A percentile compares a stretch with the other conserved stretches of the same genome.
phyloP scores from a whole-genome alignment of 2,888 invertebrate genomes.

The Archips xylosteana region DNA sequence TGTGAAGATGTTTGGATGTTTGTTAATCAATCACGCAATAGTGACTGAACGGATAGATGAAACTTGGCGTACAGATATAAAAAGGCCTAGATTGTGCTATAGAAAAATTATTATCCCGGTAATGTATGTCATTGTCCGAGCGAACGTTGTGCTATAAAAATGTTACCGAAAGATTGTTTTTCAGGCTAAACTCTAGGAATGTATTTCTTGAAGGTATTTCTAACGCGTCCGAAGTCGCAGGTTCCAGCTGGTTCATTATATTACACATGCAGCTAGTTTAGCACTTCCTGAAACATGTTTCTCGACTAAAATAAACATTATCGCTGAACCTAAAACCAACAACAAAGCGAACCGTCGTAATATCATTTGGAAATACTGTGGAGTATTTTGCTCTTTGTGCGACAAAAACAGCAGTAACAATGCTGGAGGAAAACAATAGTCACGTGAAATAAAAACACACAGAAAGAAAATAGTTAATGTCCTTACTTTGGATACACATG shows the following conservation, averaged over 20 bases:
- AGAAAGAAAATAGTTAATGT: constrained; percentile 76
- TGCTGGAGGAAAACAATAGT: constrained; percentile 64
- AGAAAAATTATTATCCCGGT: too few relatives aligned
- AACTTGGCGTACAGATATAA: too few relatives aligned
- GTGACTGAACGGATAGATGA: too few relatives aligned
- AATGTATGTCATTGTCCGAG: too few relatives aligned
- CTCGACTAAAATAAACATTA: constrained; percentile 33
- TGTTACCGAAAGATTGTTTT: too few relatives aligned
- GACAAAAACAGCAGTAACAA: constrained; percentile 49
- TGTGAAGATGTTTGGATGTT: too few relatives aligned
- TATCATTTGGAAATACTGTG: constrained; percentile 39
- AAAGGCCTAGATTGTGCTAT: too few relatives aligned
- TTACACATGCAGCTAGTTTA: neutral
- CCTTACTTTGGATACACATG: constrained; percentile 83
- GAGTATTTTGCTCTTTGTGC: constrained; percentile 42
- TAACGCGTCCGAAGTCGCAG: too few relatives aligned
- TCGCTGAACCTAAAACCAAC: constrained; percentile 32
- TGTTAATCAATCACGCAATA: too few relatives aligned
- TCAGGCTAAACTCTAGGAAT: too few relatives aligned
- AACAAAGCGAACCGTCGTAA: constrained; percentile 39
- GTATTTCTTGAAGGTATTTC: too few relatives aligned
- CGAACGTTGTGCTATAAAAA: too few relatives aligned
- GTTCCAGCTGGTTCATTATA: neutral
- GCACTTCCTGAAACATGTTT: constrained; percentile 8
- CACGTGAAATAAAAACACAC: constrained; percentile 60